Evolutionary conservation across 2,888 invertebrate genomes (phyloP), one percentile per base, ranked within the genome.

Genomic region (Ernsta delagoae): DNA sequence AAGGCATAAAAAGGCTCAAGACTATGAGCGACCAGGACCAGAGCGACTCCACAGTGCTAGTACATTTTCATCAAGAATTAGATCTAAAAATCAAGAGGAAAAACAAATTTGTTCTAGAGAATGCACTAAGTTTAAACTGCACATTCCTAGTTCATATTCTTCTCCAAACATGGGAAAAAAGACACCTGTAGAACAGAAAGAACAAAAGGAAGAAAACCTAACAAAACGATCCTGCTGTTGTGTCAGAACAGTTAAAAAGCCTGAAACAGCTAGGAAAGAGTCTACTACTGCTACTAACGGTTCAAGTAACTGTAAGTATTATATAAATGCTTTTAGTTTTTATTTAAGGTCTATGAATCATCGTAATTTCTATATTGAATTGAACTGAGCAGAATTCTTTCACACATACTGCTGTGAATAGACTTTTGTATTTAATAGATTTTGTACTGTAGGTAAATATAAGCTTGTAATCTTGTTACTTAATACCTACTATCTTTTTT

Each of bases 11-110:
- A 78, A 78, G 24, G 11, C 41, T 11, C 36, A 11, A 5, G 77
- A 75, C 57, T 70, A 70, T 54, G 81, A 84, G 48, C 39, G 73
- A 5, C 77, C 77, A 65, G 91, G 92, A 1, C 85, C 86, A 8
- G 93, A 93, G 73, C 83, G 94, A 73, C 77, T 94, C 16, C 90
- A 93, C 69, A 92, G 90, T 76, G 92, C 91, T 5, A 92, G 88
- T 70, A 94, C 94, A 70, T 91, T 92, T 75, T 90, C 90, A 50
- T 94, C 94, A 7, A 83, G 93, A 71, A 78, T 77, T 4, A 84
- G 86, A 70, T 91, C 93, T 0, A 90, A 83, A 76, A 78, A 74
- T 7, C 78, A 78, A 11, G 79, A 82, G 56, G 77, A 73, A 75
- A 9, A 71, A 24, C 24, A 24, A 24, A 24, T 24, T 24, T 92